phyloP scores from a whole-genome alignment of 2,888 invertebrate genomes.

The Xiphydria camelus region DNA sequence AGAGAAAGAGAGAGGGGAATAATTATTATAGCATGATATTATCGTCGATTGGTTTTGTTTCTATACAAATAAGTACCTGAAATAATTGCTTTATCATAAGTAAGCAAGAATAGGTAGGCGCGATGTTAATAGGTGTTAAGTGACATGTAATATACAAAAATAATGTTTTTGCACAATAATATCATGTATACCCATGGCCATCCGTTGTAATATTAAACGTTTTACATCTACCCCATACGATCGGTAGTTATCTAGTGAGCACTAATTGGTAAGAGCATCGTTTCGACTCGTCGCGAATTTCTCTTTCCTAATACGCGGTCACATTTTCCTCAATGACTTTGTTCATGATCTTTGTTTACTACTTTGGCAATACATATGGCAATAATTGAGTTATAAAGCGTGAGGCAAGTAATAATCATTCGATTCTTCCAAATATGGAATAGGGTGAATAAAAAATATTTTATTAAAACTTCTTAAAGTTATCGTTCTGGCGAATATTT shows the following conservation, averaged over 20 bases:
- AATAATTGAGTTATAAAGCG: no score
- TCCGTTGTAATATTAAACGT: background rate
- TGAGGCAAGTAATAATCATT: no score
- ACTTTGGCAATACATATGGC: no score
- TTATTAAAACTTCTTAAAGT: no score
- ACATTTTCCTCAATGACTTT: no score
- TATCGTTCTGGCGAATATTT: no score
- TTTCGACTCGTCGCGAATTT: no score
- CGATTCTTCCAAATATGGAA: no score
- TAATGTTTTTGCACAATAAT: constrained; percentile 17
- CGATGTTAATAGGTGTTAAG: constrained; percentile 19
- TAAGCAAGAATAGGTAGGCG: constrained; percentile 20
- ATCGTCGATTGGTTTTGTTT: constrained; percentile 19
- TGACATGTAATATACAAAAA: constrained; percentile 20
- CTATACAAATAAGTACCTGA: constrained; percentile 23
- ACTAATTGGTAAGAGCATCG: no score
- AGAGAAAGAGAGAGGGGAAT: background rate
- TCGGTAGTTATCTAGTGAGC: background rate
- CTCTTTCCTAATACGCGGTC: no score
- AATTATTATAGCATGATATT: constrained; percentile 13
- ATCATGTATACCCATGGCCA: constrained; percentile 11
- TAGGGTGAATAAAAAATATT: no score
- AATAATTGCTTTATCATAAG: constrained; percentile 21
- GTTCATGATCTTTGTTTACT: no score
- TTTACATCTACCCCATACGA: background rate